Base-by-base conservation (phyloP, 2,797 vertebrate species). In the Lepilemur ruficaudatus region DNA sequence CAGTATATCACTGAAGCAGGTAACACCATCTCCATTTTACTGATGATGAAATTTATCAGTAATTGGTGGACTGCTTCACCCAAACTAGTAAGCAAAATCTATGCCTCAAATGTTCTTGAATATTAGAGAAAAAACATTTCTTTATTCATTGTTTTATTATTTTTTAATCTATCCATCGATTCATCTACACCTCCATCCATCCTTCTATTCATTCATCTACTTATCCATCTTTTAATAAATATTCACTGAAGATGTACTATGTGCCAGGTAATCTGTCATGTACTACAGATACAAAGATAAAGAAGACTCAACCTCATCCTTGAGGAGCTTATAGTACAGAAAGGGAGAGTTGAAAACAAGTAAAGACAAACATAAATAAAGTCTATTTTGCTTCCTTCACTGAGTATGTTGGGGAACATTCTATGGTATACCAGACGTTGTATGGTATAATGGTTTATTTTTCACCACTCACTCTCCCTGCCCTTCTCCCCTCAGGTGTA, bases 31-130 rank as follows among this genome's bases (percentile, higher is more conserved):
- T 72, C 20, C 65, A 20, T 80, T 90, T 94, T 81, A 50, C 17
- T 67, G 25, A 72, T 35, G 18, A 67, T 67, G 32, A 94, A 79
- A 79, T 83, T 93, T 94, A 38, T 86, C 28, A 73, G 32, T 72
- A n/a, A 50, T 70, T 85, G 23, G 7, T 63, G 41, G 72, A 38
- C 17, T 43, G 0, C n/a, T 9, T 83, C 41, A 23, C 15, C 4
- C 28, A 73, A 85, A 76, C 18, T 35, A 43, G 28, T 81, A 75
- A 91, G 67, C 20, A 65, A 91, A 92, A 81, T 81, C 1, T 57
- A 7, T 48, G 41, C 73, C 43, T 89, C 23, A 65, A 5, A 38
- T 61, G 80, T 84, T 57, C 43, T 30, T 32, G 25, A 73, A 28
- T 91, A 28, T 95, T 94, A 89, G 48, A 46, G 32, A 35, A 69